These are phyloP conservation scores for Peromyscus nudipes DNA, from an alignment of 2,797 vertebrate genomes.

Conservation along the genomic window DNA sequence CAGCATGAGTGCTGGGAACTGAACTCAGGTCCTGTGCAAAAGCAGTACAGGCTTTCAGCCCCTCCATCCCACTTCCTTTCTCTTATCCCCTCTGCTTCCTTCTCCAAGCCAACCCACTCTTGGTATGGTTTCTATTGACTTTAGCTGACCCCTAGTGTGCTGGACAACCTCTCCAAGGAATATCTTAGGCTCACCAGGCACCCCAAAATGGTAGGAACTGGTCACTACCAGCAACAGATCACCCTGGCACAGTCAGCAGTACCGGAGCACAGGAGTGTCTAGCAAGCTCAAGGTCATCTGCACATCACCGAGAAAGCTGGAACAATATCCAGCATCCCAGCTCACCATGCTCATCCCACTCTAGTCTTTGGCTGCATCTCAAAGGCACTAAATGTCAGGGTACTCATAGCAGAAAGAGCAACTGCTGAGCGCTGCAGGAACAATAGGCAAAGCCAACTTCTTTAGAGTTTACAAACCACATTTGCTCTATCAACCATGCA, in stretches of 20 bases:
- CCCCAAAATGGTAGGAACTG: background rate
- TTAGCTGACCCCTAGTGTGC: background rate
- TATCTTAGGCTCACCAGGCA: background rate
- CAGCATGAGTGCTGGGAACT: background rate
- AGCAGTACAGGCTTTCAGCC: background rate
- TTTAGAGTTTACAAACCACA: background rate
- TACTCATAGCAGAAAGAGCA: background rate
- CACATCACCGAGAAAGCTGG: background rate
- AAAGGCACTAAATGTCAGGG: background rate
- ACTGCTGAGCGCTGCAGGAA: background rate
- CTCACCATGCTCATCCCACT: background rate
- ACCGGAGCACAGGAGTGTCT: background rate
- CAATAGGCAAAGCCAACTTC: background rate
- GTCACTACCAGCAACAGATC: background rate
- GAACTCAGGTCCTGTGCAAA: background rate
- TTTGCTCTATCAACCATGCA: background rate
- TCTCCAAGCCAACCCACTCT: background rate
- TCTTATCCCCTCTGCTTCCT: background rate
- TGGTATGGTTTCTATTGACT: conserved; percentile 29
- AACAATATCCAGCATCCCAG: background rate
- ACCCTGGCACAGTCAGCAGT: background rate
- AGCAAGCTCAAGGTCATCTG: background rate
- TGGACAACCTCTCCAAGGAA: background rate
- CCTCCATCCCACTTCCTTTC: background rate
- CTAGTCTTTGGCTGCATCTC: conserved; percentile 22